phyloP scores from a whole-genome alignment of 2,797 vertebrate genomes.

The Gymnoscopelus braueri region DNA sequence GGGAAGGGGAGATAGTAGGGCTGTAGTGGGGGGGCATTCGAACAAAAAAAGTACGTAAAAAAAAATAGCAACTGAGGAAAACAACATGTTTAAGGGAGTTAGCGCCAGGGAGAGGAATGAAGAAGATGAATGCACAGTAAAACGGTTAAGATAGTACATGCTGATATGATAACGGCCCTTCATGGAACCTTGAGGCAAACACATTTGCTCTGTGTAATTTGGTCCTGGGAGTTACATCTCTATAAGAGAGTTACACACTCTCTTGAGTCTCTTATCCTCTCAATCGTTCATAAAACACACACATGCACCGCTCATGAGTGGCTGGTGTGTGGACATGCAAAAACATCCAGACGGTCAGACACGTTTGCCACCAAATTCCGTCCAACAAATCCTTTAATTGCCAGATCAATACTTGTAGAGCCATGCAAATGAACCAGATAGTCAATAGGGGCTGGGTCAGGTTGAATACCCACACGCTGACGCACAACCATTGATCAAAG shows the following conservation, averaged over 20 bases:
- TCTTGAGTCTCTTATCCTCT: neutral
- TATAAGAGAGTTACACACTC: conserved; percentile 25
- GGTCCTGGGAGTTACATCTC: conserved; percentile 30
- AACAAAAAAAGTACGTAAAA: neutral
- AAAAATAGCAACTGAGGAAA: neutral
- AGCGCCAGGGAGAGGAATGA: neutral
- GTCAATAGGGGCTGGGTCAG: conserved; percentile 55
- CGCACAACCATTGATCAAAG: conserved; percentile 62
- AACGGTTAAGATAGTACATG: conserved; percentile 26
- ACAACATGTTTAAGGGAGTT: neutral
- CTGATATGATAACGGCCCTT: conserved; percentile 53
- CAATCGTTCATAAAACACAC: conserved; percentile 1
- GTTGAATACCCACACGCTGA: conserved; percentile 34
- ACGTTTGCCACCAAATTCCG: conserved; percentile 35
- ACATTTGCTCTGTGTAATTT: conserved; percentile 38
- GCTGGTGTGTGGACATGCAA: conserved; percentile 1
- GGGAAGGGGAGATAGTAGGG: neutral
- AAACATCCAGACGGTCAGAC: conserved; percentile 21
- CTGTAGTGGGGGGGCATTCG: neutral
- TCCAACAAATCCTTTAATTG: conserved; percentile 75
- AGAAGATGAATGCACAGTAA: conserved; percentile 39
- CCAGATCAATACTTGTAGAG: conserved; percentile 67
- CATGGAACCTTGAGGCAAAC: conserved; percentile 31
- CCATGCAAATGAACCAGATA: conserved; percentile 66
- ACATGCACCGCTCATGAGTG: conserved; percentile 1